Conservation (phyloP, 2,113 vertebrate genomes). For the Anarrhichthys ocellatus region DNA sequence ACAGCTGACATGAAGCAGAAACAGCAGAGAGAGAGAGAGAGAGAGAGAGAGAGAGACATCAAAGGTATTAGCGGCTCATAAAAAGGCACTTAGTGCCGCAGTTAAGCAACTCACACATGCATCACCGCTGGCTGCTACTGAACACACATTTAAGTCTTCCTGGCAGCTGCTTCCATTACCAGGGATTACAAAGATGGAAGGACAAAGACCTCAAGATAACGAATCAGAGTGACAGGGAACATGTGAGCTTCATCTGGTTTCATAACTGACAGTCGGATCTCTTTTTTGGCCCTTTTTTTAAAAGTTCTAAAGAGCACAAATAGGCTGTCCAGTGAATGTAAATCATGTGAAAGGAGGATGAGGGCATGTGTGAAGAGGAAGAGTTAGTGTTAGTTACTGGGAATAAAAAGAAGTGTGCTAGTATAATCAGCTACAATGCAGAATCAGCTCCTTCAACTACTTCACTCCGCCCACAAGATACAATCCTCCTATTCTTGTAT, state of each 20-base stretch:
- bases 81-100: conserved; percentile 58
- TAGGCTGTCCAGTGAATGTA: not conserved
- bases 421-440: conserved; percentile 51
- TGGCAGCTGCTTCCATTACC: conserved; percentile 25
- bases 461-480: conserved; percentile 69
- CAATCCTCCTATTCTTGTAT: conserved; percentile 69
- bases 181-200: conserved; percentile 13
- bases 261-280: not conserved
- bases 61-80: conserved; percentile 55
- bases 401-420: not conserved
- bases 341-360: conserved; percentile 13
- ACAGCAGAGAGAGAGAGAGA: conserved; percentile 8
- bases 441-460: conserved; percentile 47
- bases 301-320: not conserved
- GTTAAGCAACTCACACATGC: conserved; percentile 20
- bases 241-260: conserved; percentile 21
- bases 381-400: not conserved
- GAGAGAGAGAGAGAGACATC: conserved; percentile 19
- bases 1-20: conserved; percentile 44
- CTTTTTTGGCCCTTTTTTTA: not conserved
- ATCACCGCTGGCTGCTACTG: conserved; percentile 41
- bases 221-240: conserved; percentile 9
- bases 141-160: not conserved
- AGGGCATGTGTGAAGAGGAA: conserved; percentile 15
- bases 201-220: conserved; percentile 17